Conservation (phyloP, 2,888 invertebrate genomes). For the Auanema sp. region DNA sequence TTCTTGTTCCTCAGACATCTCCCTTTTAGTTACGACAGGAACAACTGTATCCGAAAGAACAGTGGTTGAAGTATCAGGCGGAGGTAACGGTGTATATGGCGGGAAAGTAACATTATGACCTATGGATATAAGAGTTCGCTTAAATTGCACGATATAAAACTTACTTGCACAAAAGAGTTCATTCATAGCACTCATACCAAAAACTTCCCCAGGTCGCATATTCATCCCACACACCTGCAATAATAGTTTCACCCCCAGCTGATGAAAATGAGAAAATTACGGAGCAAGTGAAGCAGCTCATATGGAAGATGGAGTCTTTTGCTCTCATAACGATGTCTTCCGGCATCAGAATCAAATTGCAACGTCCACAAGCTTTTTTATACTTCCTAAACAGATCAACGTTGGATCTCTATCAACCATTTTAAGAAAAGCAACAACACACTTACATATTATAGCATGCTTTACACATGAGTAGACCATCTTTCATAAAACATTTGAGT, state of each 20-base stretch:
- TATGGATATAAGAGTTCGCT: neutral
- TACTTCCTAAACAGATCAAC: constrained; percentile 76
- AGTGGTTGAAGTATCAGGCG: neutral
- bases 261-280: constrained; percentile 14
- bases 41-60: no score
- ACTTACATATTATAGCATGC: constrained; percentile 17
- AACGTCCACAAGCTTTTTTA: constrained; percentile 81
- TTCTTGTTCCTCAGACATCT: no score
- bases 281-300: constrained; percentile 83
- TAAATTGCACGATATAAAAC: constrained; percentile 6
- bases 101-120: neutral
- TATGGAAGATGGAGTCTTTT: constrained; percentile 82
- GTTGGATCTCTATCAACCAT: neutral
- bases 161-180: constrained; percentile 49
- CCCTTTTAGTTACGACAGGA: no score
- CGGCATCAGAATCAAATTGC: constrained; percentile 81
- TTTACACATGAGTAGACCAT: constrained; percentile 18
- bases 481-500: constrained; percentile 15
- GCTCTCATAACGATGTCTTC: constrained; percentile 89
- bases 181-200: constrained; percentile 80
- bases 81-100: neutral
- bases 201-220: constrained; percentile 85
- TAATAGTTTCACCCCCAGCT: neutral
- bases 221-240: constrained; percentile 76
- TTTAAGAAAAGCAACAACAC: neutral